Conservation (phyloP, 2,888 invertebrate species). For the Apotomis betuletana region DNA sequence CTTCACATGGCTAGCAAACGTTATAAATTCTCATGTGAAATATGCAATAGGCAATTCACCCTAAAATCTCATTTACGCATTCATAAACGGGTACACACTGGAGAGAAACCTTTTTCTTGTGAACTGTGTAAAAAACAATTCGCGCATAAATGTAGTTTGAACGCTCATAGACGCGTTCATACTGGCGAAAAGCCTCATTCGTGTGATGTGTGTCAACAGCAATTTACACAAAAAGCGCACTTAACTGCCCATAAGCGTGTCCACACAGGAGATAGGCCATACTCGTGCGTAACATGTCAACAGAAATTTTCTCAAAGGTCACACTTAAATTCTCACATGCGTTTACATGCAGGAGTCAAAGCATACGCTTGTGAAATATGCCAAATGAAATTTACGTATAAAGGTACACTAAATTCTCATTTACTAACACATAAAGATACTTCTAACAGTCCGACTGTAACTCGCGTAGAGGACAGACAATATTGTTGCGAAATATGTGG, state of each 20-base stretch:
- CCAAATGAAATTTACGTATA: background rate
- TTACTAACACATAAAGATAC: background rate
- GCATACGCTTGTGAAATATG: background rate
- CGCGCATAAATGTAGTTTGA: background rate
- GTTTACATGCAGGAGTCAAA: background rate
- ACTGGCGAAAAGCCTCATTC: background rate
- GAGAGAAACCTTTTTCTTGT: background rate
- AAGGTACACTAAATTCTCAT: background rate
- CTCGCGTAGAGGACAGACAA: background rate
- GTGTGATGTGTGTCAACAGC: background rate
- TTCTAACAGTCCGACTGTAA: background rate
- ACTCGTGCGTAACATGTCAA: background rate
- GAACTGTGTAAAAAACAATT: background rate
- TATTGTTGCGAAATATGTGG: constrained; percentile 26
- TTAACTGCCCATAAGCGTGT: background rate
- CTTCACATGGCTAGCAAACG: background rate
- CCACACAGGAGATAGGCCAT: background rate
- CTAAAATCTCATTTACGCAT: background rate
- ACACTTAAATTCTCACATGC: background rate
- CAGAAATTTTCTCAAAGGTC: background rate
- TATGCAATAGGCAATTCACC: background rate
- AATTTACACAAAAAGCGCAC: background rate
- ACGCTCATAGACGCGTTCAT: background rate
- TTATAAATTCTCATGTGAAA: background rate
- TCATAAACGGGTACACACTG: background rate